phyloP scores from a whole-genome alignment of 2,888 invertebrate species.

The Drosophila recens region DNA sequence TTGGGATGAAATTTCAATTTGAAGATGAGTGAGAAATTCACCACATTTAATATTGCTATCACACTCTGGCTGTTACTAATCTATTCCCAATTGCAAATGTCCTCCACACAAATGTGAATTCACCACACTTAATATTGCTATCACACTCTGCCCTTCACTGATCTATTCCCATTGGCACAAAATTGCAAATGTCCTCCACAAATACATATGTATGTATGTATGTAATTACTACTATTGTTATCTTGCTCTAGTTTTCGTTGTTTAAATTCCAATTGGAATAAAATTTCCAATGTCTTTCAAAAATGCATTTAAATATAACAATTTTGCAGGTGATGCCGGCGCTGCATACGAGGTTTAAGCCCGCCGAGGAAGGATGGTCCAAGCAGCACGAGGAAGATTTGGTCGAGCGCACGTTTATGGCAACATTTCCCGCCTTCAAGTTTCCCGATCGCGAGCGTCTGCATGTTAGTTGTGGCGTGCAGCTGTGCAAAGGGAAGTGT shows the following conservation, averaged over 20 bases:
- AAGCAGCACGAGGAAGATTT: slow-evolving; percentile 84
- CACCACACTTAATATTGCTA: not conserved
- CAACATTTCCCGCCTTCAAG: slow-evolving; percentile 92
- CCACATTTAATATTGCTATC: no score
- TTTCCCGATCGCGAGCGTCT: slow-evolving; percentile 92
- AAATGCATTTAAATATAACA: slow-evolving; percentile 1
- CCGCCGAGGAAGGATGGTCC: slow-evolving; percentile 85
- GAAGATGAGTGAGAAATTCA: not conserved
- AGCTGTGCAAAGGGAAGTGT: slow-evolving; percentile 91
- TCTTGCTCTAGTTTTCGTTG: not conserved
- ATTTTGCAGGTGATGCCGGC: slow-evolving; percentile 84
- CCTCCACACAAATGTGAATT: not conserved
- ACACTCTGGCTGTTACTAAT: no score
- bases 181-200: not conserved
- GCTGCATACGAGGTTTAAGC: slow-evolving; percentile 79
- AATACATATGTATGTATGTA: not conserved
- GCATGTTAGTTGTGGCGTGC: slow-evolving; percentile 91
- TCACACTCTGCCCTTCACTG: not conserved
- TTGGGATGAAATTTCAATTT: slow-evolving; percentile 34
- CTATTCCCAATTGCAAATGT: no score
- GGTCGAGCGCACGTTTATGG: slow-evolving; percentile 84
- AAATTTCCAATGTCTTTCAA: not conserved
- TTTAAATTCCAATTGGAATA: not conserved
- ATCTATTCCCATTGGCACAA: not conserved
- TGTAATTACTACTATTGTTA: not conserved